A percentile compares a stretch with the other conserved stretches of the same genome.
Conservation (phyloP, 2,888 invertebrate species). For the Amaurobius ferox region DNA sequence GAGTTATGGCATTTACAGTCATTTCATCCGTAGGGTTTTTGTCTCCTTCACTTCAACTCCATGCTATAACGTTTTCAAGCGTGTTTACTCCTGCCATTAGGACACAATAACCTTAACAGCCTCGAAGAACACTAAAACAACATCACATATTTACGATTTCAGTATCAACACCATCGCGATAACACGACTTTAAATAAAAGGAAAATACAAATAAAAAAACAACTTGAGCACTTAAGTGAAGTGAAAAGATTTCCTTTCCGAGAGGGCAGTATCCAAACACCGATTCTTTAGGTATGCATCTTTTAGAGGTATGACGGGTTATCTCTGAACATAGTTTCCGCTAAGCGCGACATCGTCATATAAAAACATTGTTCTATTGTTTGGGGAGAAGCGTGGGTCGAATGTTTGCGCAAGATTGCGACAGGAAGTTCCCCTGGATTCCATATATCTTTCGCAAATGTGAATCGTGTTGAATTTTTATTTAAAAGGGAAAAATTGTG, state of each 20-base stretch:
- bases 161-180: too few relatives aligned
- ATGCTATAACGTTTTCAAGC: too few relatives aligned
- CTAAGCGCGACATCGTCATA: background rate
- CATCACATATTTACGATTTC: too few relatives aligned
- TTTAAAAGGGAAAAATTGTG: background rate
- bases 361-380: constrained; percentile 16
- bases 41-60: too few relatives aligned
- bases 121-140: too few relatives aligned
- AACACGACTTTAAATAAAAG: too few relatives aligned
- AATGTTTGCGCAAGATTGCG: background rate
- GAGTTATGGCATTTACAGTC: too few relatives aligned
- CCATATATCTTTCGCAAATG: background rate
- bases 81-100: too few relatives aligned
- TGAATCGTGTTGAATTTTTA: background rate
- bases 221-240: background rate
- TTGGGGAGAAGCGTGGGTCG: background rate
- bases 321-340: background rate
- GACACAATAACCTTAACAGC: too few relatives aligned
- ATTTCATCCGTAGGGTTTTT: too few relatives aligned
- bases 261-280: too few relatives aligned
- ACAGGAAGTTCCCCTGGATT: background rate
- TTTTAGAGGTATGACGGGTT: background rate
- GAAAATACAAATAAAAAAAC: background rate
- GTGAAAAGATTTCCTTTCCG: background rate
- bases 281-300: background rate